Evolutionary conservation across 2,888 invertebrate genomes (phyloP).

Genomic region (Melinopterus prodromus): DNA sequence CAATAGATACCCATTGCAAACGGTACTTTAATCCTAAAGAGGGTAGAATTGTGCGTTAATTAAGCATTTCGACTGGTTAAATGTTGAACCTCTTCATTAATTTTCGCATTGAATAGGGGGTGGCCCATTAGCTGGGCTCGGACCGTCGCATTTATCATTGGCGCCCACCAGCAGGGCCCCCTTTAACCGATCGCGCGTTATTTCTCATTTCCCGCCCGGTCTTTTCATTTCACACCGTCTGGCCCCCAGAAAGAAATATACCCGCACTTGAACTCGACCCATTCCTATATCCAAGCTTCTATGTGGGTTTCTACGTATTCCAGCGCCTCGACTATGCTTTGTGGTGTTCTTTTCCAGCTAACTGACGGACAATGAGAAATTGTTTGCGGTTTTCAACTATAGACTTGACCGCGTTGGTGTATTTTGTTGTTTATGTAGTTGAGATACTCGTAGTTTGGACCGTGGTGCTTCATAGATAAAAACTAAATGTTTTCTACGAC

Average conservation of each 20-base stretch:
- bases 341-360: too few species aligned
- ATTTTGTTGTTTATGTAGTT: too few species aligned
- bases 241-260: slow-evolving; percentile 26
- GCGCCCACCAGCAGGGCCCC: background rate
- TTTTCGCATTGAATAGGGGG: slow-evolving; percentile 42
- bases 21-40: background rate
- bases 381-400: too few species aligned
- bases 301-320: background rate
- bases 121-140: slow-evolving; percentile 42
- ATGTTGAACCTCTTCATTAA: slow-evolving; percentile 40
- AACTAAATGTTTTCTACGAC: too few species aligned
- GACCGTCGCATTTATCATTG: slow-evolving; percentile 42
- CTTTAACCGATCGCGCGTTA: slow-evolving; percentile 40
- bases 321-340: too few species aligned
- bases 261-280: slow-evolving; percentile 5
- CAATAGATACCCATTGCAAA: too few species aligned
- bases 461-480: too few species aligned
- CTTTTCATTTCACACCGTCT: slow-evolving; percentile 29
- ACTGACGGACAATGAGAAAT: too few species aligned
- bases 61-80: slow-evolving; percentile 34
- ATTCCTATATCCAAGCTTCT: background rate
- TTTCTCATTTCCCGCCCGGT: slow-evolving; percentile 41
- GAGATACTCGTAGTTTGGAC: too few species aligned
- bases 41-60: slow-evolving; percentile 22
- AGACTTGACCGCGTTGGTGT: too few species aligned